Evolutionary conservation across 2,113 vertebrate genomes (phyloP), one percentile per base, ranked within the genome.

Genomic region (Clinocottus analis): DNA sequence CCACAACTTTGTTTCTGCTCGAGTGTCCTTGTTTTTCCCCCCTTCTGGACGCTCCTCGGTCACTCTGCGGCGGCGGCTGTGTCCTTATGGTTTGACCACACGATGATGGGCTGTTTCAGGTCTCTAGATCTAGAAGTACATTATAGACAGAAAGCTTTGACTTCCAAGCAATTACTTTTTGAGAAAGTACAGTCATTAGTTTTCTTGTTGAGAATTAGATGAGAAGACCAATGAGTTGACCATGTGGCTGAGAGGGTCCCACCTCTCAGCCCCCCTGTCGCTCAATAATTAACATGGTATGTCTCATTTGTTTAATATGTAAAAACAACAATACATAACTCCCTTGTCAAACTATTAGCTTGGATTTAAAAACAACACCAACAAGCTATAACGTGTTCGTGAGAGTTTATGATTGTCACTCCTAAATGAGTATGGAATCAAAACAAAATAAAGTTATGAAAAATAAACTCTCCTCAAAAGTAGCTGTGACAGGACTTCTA

Each of bases 91-190:
- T 35, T 45, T 79, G 29, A 63, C 51, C 59, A 51, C 5, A 31
- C 3, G 14, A 58, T 25, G 63, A 49, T 4, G 56, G 56, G 47
- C n/a, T 12, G 72, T 29, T 75, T 89, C 75, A 87, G 1, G 82
- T 79, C 64, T 89, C 90, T 87, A 77, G 27, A 77, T 35, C 11
- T 60, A 66, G 14, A 80, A 29, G 47, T 41, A 68, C 16, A 73
- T 9, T 7, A 33, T 17, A 65, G 0, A 21, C 31, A 37, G 59
- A n/a, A 31, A 74, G 64, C 2, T 23, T 10, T 59, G n/a, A 35
- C 63, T 25, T 12, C n/a, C 1, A 43, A 56, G 25, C 25, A 29
- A n/a, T 65, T 8, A 65, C 4, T 19, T 45, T 37, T 65, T 43
- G 39, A 43, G 62, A 45, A 64, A 64, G n/a, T 29, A 23, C 13